Percentiles rank a stretch among this genome's conserved stretches.
phyloP scores from a whole-genome alignment of 2,888 invertebrate genomes.

The Nasonovia ribisnigri region DNA sequence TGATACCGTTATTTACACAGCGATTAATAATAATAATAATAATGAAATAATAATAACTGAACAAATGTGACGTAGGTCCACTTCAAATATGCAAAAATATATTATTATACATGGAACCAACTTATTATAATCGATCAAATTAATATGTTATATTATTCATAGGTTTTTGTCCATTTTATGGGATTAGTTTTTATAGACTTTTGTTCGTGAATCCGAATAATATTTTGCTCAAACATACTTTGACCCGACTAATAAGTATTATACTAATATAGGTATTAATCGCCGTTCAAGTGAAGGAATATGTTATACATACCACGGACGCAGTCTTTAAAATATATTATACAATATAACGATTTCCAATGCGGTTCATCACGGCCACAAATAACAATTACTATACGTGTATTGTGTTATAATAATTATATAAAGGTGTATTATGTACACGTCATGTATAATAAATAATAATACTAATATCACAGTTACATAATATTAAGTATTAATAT shows the following conservation, averaged over 20 bases:
- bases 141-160: not conserved
- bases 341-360: not conserved
- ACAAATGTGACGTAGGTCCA: not conserved
- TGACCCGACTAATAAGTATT: not conserved
- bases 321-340: not conserved
- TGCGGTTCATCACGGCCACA: not conserved
- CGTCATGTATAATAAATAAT: not conserved
- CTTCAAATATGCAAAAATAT: not conserved
- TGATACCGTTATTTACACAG: not conserved
- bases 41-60: not conserved
- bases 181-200: not conserved
- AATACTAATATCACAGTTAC: not conserved
- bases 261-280: not conserved
- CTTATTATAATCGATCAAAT: not conserved
- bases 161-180: not conserved
- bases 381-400: not conserved
- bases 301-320: not conserved
- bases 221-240: not conserved
- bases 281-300: not conserved
- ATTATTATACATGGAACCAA: not conserved
- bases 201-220: not conserved
- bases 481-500: not conserved
- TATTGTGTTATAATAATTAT: not conserved
- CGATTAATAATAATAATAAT: too few species aligned
- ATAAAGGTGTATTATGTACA: not conserved